Conservation (phyloP, 2,113 vertebrate species). For the Micromys minutus region DNA sequence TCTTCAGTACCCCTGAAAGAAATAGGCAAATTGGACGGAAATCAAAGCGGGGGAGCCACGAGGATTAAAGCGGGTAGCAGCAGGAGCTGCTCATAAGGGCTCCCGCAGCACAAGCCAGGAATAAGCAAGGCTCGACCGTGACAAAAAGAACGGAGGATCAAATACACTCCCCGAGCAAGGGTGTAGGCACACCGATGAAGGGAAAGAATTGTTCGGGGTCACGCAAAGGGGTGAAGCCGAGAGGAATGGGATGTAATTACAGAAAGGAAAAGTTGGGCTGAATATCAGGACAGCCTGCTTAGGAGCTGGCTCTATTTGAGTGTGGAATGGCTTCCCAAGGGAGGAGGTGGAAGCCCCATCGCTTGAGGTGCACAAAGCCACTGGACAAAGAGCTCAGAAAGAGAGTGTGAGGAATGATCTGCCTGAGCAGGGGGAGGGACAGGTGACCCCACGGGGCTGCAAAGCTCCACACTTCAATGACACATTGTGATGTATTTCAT, state of each 20-base stretch:
- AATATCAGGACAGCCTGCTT: constrained; percentile 66
- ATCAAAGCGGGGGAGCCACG: constrained; percentile 72
- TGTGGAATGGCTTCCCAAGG: constrained; percentile 72
- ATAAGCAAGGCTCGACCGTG: constrained; percentile 63
- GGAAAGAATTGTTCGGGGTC: constrained; percentile 75
- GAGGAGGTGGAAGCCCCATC: constrained; percentile 77
- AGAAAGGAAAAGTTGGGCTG: constrained; percentile 78
- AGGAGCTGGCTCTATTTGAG: constrained; percentile 42
- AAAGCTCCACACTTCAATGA: constrained; percentile 68
- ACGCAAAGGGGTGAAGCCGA: constrained; percentile 66
- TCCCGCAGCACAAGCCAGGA: constrained; percentile 67
- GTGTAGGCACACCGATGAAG: constrained; percentile 74
- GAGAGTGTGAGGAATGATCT: constrained; percentile 69
- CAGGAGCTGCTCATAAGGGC: constrained; percentile 72
- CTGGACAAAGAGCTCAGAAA: constrained; percentile 78
- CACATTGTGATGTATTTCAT: constrained; percentile 65
- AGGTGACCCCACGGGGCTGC: constrained; percentile 60
- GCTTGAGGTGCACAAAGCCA: constrained; percentile 79
- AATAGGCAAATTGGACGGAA: constrained; percentile 80
- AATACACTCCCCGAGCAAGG: constrained; percentile 72
- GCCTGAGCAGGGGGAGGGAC: constrained; percentile 58
- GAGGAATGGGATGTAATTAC: constrained; percentile 78
- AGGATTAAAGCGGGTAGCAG: constrained; percentile 72
- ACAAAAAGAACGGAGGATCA: constrained; percentile 76
- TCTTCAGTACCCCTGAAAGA: constrained; percentile 72